A percentile compares a stretch with the other conserved stretches of the same genome.
Conservation (phyloP, 2,888 invertebrate species). For the Dusona sp. region DNA sequence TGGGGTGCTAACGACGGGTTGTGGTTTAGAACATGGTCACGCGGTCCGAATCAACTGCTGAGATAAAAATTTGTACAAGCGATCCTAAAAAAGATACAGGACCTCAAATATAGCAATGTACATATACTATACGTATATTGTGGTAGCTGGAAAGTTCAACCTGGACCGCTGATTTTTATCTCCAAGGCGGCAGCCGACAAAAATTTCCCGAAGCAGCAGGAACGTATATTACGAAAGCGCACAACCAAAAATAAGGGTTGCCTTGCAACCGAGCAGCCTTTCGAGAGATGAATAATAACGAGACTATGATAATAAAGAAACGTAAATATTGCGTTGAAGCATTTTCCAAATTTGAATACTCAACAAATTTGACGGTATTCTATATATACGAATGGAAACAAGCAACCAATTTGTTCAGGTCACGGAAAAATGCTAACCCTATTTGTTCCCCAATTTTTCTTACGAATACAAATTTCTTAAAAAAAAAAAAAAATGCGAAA, state of each 20-base stretch:
- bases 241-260: constrained; percentile 37
- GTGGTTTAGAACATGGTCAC: constrained; percentile 36
- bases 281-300: constrained; percentile 77
- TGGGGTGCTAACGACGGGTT: neutral
- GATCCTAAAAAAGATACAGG: constrained; percentile 73
- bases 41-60: constrained; percentile 68
- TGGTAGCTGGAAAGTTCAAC: constrained; percentile 22
- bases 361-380: constrained; percentile 21
- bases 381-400: neutral
- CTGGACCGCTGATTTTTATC: constrained; percentile 69
- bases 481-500: neutral
- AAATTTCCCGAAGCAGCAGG: constrained; percentile 69
- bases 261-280: constrained; percentile 34
- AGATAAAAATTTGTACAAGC: constrained; percentile 78
- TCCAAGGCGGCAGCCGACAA: constrained; percentile 74
- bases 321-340: constrained; percentile 39
- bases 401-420: neutral
- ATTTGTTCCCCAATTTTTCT: neutral
- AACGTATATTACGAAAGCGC: constrained; percentile 49
- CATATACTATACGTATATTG: constrained; percentile 27
- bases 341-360: constrained; percentile 71
- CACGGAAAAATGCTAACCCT: neutral
- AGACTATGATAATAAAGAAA: constrained; percentile 79
- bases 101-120: constrained; percentile 52
- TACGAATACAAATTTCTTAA: neutral